Base-by-base conservation (phyloP, 2,888 invertebrate genomes). In the Hypomecis atomaria region DNA sequence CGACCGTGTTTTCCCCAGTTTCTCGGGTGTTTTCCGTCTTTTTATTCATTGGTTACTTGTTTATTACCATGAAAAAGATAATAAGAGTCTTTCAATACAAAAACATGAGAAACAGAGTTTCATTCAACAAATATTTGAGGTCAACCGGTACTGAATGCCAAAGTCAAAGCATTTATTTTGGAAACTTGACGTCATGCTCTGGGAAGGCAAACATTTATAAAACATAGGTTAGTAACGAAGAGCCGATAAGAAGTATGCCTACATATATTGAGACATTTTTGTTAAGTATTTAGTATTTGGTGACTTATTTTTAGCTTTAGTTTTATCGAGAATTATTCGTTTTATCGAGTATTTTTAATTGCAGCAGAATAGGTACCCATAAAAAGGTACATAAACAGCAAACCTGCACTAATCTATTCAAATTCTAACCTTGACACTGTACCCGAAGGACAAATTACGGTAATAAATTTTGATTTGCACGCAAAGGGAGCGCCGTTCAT, bases 401-500 rank as follows among this genome's bases (percentile, higher is more conserved):
- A 62, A 42, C 59, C 67, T 52, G n/a, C 66, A 48, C 60, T 71
- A 55, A 67, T 66, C 62, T 67, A 50, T 23, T 65, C 57, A 52
- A 33, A 47, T 10, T 42, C 50, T 54, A 59, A 62, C 53, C 68
- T 76, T 74, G 70, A 67, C 68, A 52, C 58, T 9, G 50, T 62
- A 48, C 47, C 58, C 60, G 54, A 69, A 68, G 50, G 60, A 55
- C 56, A 62, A 61, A 69, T 61, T 58, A 57, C 52, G 59, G 61
- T 71, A 60, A 71, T 71, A 75, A 82, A 80, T 76, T 77, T 72
- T 73, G 71, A 76, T 79, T 76, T 66, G 67, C 70, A 72, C 86
- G 84, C 83, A 76, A 85, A 75, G 82, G 85, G 85, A 77, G 85
- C 80, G 81, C 70, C 76, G 36, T 61, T 70, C 75, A 64, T 70